phyloP scores from a whole-genome alignment of 2,888 invertebrate genomes.

The Caenorhabditis sinica region DNA sequence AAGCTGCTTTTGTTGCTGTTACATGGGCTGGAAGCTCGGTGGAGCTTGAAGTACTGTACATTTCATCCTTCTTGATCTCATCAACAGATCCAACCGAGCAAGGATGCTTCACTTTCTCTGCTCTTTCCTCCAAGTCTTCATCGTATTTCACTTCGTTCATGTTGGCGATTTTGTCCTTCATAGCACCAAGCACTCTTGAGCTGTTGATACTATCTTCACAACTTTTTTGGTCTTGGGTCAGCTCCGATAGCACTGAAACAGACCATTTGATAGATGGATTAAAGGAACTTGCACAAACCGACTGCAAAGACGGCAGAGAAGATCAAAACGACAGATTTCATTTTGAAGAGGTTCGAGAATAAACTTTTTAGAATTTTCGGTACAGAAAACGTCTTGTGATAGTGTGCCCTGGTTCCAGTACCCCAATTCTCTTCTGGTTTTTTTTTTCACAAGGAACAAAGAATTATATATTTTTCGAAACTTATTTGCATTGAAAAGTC shows the following conservation, averaged over 20 bases:
- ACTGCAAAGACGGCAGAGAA: not conserved
- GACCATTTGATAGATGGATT: not conserved
- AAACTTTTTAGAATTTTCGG: no score
- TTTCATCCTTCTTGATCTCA: not conserved
- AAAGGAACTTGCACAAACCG: not conserved
- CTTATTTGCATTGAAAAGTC: no score
- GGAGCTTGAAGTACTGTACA: not conserved
- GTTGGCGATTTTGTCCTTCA: not conserved
- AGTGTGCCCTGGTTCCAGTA: no score
- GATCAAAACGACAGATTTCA: no score
- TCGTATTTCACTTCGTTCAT: not conserved
- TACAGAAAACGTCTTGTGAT: no score
- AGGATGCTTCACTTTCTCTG: not conserved
- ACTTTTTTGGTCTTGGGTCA: not conserved
- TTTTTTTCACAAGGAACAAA: no score
- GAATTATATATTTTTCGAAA: no score
- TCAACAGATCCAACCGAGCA: not conserved
- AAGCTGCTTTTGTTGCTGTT: not conserved
- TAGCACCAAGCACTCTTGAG: not conserved
- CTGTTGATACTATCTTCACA: not conserved
- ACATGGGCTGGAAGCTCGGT: not conserved
- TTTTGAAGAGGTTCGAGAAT: no score
- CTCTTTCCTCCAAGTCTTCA: not conserved
- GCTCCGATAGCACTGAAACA: not conserved
- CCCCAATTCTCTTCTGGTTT: no score